Evolutionary conservation across 2,888 invertebrate genomes (phyloP), one percentile per base, ranked within the genome.

Genomic region (Drosophila percnosoma): DNA sequence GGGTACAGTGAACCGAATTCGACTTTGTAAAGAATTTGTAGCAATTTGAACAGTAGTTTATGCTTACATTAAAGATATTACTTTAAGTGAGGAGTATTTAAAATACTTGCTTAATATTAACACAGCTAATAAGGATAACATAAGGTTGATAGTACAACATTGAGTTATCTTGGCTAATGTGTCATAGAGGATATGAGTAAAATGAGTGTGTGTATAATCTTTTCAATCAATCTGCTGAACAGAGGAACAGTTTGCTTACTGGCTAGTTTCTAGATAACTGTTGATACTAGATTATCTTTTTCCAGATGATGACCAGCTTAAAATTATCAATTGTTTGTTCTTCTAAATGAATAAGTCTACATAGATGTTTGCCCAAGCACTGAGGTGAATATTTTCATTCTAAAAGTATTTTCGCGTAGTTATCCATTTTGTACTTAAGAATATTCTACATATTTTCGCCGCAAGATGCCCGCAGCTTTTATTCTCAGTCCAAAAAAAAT

Each of bases 1-100:
- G 71, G 67, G 71, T 60, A 57, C 59, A 70, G 48, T 63, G 68
- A 72, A 69, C 72, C 45, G 53, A 60, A 63, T 31, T 27, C 24
- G 29, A 6, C 54, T 38, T 55, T 38, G 27, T 13, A 1, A 18
- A 18, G 18, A 15, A 45, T 15, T 24, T 27, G 15, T 45, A 15
- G 15, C 4, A 8, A 45, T 15, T 24, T 45, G 2, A 15, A 45
- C 45, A 8, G 45, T 8, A 7, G 15, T 15, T 45, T 15, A 4
- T 45, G 45, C 45, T 15, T 45, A 24, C 15, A 15, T 45, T 24
- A 24, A 15, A 8, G 15, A 15, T 2, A 4, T 24, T 24, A 45
- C 24, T 45, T 15, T 2, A 45, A 24, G 4, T 1, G 8, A 45
- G 8, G 2, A 15, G 15, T 45, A 15, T 45, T 21, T 45, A 45